Evolutionary conservation across 2,113 vertebrate genomes (phyloP).

Genomic region (Rhabdornis inornatus): DNA sequence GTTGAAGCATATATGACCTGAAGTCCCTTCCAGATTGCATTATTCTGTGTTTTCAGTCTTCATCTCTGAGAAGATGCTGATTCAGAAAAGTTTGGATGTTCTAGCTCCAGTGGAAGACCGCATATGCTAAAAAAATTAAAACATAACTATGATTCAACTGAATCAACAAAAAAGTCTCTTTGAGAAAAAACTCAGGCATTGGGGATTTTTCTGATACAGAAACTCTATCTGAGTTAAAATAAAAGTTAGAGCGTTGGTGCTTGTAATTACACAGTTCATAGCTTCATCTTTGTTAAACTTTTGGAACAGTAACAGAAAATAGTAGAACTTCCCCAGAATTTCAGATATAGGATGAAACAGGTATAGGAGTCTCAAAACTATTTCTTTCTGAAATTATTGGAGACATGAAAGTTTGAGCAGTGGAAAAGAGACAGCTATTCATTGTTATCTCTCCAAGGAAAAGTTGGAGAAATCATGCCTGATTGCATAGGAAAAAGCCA

Average conservation of each 20-base stretch:
- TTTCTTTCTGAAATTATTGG: not conserved
- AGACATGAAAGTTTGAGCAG: not conserved
- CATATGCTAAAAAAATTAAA: not conserved
- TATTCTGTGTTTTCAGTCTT: not conserved
- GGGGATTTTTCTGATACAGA: not conserved
- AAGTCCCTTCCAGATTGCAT: not conserved
- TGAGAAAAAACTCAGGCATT: not conserved
- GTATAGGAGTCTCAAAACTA: not conserved
- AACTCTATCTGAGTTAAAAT: not conserved
- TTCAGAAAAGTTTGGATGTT: not conserved
- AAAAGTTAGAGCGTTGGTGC: not conserved
- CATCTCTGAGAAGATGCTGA: not conserved
- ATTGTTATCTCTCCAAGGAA: not conserved
- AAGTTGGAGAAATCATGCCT: not conserved
- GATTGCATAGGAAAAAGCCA: not conserved
- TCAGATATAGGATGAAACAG: not conserved
- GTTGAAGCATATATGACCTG: not conserved
- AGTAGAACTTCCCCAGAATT: not conserved
- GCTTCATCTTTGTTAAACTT: not conserved
- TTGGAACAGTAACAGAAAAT: not conserved
- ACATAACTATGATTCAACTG: not conserved
- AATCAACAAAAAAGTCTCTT: not conserved
- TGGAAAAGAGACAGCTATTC: not conserved
- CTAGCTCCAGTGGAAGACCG: not conserved
- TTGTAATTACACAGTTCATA: not conserved